phyloP scores from a whole-genome alignment of 2,113 vertebrate species.

The Thinocorus orbignyianus region DNA sequence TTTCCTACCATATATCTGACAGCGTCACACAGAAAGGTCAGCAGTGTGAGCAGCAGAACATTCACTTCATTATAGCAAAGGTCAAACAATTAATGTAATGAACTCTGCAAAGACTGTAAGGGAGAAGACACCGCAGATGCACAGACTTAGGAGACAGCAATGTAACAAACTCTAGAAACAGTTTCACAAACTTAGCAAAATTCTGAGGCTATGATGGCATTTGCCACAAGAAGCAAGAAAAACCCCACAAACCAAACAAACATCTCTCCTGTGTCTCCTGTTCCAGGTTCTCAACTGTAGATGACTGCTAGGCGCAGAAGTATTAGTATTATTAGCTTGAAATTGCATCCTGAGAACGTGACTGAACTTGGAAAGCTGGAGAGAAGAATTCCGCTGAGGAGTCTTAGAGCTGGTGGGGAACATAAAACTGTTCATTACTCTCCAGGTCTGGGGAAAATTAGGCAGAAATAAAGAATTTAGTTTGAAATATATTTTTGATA shows the following conservation, averaged over 20 bases:
- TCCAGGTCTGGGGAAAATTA: constrained; percentile 22
- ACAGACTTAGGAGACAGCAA: not conserved
- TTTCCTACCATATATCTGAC: not conserved
- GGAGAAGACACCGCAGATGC: not conserved
- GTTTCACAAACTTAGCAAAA: not conserved
- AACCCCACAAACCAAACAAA: not conserved
- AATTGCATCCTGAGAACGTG: constrained; percentile 25
- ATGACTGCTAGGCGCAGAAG: not conserved
- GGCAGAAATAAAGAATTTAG: not conserved
- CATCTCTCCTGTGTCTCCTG: not conserved
- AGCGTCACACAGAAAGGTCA: not conserved
- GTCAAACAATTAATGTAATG: not conserved
- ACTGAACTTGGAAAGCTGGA: constrained; percentile 13
- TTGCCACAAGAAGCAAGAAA: not conserved
- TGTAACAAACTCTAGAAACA: not conserved
- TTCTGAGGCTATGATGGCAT: not conserved
- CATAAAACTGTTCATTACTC: constrained; percentile 9
- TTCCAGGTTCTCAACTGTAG: not conserved
- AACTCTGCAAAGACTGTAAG: not conserved
- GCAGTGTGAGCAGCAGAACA: not conserved
- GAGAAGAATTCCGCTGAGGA: constrained; percentile 21
- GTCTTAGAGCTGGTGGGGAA: not conserved
- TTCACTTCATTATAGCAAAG: not conserved
- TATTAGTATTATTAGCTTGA: not conserved
- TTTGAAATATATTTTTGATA: constrained; percentile 16